Percentiles rank a stretch among this genome's conserved stretches.
Conservation (phyloP, 2,797 vertebrate genomes). For the Cossypha dichroa region DNA sequence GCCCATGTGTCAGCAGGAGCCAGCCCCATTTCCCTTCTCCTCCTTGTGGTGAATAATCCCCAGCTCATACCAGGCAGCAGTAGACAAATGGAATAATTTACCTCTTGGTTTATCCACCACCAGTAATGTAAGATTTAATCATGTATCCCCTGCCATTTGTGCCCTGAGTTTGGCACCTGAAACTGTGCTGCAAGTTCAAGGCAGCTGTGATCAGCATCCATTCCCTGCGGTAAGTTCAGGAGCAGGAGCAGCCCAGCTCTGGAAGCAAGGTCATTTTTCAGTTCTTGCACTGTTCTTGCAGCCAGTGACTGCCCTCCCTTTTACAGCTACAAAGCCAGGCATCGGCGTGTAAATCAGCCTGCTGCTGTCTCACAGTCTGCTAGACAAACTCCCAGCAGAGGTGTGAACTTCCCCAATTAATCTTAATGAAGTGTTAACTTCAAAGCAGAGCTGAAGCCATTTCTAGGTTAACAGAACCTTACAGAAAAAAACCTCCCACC, state of each 20-base stretch:
- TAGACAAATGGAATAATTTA: constrained; percentile 21
- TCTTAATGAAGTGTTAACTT: constrained; percentile 71
- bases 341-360: constrained; percentile 5
- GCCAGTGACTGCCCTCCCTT: neutral
- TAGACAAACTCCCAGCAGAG: constrained; percentile 56
- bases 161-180: neutral
- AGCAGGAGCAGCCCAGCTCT: neutral
- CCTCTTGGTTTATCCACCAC: neutral
- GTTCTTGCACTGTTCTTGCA: neutral
- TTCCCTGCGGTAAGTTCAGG: neutral
- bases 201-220: neutral
- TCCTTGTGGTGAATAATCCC: neutral
- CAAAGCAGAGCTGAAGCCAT: constrained; percentile 51
- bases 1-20: neutral
- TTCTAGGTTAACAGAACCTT: constrained; percentile 52
- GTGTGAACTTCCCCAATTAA: constrained; percentile 69
- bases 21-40: neutral
- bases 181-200: neutral
- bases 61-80: neutral
- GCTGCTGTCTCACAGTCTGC: constrained; percentile 31
- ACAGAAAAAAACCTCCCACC: constrained; percentile 4
- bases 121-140: neutral
- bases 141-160: neutral
- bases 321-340: constrained; percentile 6
- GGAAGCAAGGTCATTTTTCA: neutral